Evolutionary conservation across 2,888 invertebrate genomes (phyloP).

Genomic region (Limenitis arthemis): DNA sequence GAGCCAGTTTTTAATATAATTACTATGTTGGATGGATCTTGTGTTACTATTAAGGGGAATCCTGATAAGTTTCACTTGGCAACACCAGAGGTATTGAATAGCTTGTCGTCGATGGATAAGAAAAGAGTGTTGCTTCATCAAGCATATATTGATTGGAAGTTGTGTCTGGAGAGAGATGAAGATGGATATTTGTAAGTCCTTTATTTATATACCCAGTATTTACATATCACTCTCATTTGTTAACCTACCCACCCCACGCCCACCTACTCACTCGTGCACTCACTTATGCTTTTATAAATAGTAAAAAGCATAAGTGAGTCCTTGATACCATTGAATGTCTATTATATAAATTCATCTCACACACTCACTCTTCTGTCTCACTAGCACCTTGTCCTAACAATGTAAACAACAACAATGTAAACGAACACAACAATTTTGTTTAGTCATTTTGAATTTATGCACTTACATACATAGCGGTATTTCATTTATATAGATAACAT

Average conservation of each 20-base stretch:
- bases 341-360: too few relatives aligned
- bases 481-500: too few relatives aligned
- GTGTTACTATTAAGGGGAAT: conserved; percentile 30
- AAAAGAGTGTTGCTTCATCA: conserved; percentile 41
- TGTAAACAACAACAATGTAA: too few relatives aligned
- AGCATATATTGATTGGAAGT: conserved; percentile 40
- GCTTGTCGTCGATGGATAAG: conserved; percentile 23
- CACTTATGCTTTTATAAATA: neutral
- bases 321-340: too few relatives aligned
- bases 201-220: neutral
- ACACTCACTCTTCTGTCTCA: too few relatives aligned
- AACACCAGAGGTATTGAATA: conserved; percentile 32
- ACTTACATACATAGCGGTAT: too few relatives aligned
- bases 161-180: conserved; percentile 38
- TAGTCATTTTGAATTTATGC: too few relatives aligned
- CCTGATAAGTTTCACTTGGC: conserved; percentile 42
- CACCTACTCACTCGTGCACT: conserved; percentile 6
- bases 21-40: conserved; percentile 28
- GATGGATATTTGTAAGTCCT: conserved; percentile 51
- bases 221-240: too few relatives aligned
- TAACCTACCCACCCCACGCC: too few relatives aligned
- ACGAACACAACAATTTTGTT: too few relatives aligned
- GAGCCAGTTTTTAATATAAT: neutral
- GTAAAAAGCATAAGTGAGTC: too few relatives aligned
- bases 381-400: too few relatives aligned